A percentile compares a stretch with the other conserved stretches of the same genome.
Conservation (phyloP, 2,113 vertebrate species). For the Falcunculus frontatus region DNA sequence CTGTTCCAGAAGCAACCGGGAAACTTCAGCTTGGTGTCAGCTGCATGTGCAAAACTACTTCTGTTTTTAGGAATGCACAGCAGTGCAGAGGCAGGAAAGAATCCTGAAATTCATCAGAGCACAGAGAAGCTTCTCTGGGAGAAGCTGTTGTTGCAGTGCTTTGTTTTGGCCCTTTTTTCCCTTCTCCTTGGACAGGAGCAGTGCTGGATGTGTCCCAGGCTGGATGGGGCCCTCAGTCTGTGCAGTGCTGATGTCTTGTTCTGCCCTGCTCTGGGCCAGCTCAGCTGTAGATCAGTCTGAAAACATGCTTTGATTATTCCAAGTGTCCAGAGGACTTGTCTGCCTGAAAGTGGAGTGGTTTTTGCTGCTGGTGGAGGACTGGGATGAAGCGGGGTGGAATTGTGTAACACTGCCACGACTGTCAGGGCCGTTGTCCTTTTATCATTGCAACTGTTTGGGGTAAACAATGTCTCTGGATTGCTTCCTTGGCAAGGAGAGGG, state of each 20-base stretch:
- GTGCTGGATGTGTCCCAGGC: accelerated
- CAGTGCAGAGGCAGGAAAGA: neutral
- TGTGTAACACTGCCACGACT: neutral
- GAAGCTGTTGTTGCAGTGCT: neutral
- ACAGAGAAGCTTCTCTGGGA: neutral
- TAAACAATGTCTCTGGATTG: neutral
- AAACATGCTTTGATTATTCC: neutral
- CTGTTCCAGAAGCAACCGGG: neutral
- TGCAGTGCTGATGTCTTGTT: neutral
- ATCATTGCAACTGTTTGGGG: neutral
- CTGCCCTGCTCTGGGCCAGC: neutral
- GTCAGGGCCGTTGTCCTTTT: neutral
- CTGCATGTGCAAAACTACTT: accelerated
- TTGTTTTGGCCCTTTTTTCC: neutral
- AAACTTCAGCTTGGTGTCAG: neutral
- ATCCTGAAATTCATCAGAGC: neutral
- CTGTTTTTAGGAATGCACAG: neutral
- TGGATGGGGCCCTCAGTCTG: accelerated
- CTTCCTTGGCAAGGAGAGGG: constrained; percentile 7
- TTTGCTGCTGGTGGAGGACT: neutral
- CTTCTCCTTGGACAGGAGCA: neutral
- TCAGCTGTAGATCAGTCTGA: neutral
- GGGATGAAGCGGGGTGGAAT: neutral
- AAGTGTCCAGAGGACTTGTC: neutral
- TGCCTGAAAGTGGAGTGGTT: neutral